Conservation (phyloP, 2,888 invertebrate genomes). For the Acrobasis repandana region DNA sequence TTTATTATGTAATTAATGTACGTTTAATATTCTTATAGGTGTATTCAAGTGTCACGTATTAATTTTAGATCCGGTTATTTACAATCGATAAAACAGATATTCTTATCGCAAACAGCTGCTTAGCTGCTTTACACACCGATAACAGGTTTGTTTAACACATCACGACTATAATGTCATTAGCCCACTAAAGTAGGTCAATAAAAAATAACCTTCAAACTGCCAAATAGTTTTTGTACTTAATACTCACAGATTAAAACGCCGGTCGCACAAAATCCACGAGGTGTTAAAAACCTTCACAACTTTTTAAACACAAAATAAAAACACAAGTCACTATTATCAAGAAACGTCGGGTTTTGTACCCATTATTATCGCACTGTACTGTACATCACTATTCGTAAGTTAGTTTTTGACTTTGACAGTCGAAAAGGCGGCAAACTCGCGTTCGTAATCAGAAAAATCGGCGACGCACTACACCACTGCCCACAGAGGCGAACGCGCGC, state of each 20-base stretch:
- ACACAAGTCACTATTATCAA: slow-evolving; percentile 44
- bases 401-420: slow-evolving; percentile 46
- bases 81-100: slow-evolving; percentile 13
- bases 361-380: slow-evolving; percentile 57
- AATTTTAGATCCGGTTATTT: slow-evolving; percentile 20
- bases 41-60: background rate
- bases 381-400: slow-evolving; percentile 53
- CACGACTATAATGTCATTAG: slow-evolving; percentile 17
- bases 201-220: slow-evolving; percentile 14
- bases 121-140: slow-evolving; percentile 6
- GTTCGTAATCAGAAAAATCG: slow-evolving; percentile 28
- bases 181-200: slow-evolving; percentile 11
- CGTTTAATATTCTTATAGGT: background rate
- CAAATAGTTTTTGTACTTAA: background rate
- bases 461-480: slow-evolving; percentile 34
- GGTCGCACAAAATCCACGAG: slow-evolving; percentile 35
- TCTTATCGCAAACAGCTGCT: slow-evolving; percentile 15
- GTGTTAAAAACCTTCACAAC: slow-evolving; percentile 38
- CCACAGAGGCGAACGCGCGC: slow-evolving; percentile 53
- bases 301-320: slow-evolving; percentile 32
- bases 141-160: slow-evolving; percentile 8
- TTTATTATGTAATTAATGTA: background rate
- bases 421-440: slow-evolving; percentile 50
- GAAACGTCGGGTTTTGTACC: slow-evolving; percentile 49
- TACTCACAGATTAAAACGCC: slow-evolving; percentile 28